Evolutionary conservation across 2,797 vertebrate genomes (phyloP), one percentile per base, ranked within the genome.

Genomic region (Neostethus bicornis): DNA sequence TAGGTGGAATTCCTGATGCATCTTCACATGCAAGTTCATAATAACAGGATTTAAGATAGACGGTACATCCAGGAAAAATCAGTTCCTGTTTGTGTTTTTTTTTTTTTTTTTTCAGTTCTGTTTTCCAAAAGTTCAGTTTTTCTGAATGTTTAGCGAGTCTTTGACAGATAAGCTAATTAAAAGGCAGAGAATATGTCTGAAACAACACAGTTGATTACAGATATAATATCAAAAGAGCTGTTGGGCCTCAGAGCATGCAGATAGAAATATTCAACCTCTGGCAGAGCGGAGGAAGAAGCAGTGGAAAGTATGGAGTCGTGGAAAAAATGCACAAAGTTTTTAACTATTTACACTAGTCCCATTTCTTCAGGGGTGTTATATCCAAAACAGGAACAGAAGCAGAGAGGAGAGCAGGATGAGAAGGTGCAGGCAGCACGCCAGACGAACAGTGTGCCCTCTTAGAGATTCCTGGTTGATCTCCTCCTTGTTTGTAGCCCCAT

Each of bases 401-500:
- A 81, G 68, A 48, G 73, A 61, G 46, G 68, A 44, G 35, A 83
- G 72, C 4, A 83, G 68, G 57, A 68, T 3, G 17, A 79, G 65
- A 35, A 38, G 17, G 17, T 31, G 62, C 55, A 52, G 38, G 52
- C 43, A 7, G 58, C 26, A 44, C 8, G 73, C 26, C 54, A 47
- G 24, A 11, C 31, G 67, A 21, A 20, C 11, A 7, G 87, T 87
- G 0, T 46, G 37, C 3, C 87, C 93, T 73, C 79, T 80, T 62
- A 96, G 89, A 0, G 95, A 95, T 79, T 95, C 94, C 83, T 94
- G 94, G 88, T 94, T 98, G 85, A 93, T 92, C 69, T 94, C 92
- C 0, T 91, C 85, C 54, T 79, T 68, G 5, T 55, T 49, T 37
- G 79, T 71, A 58, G 67, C 50, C 51, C 46, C 78, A 0, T 37